Conservation (phyloP, 2,797 vertebrate genomes). For the Periophthalmus magnuspinnatus region DNA sequence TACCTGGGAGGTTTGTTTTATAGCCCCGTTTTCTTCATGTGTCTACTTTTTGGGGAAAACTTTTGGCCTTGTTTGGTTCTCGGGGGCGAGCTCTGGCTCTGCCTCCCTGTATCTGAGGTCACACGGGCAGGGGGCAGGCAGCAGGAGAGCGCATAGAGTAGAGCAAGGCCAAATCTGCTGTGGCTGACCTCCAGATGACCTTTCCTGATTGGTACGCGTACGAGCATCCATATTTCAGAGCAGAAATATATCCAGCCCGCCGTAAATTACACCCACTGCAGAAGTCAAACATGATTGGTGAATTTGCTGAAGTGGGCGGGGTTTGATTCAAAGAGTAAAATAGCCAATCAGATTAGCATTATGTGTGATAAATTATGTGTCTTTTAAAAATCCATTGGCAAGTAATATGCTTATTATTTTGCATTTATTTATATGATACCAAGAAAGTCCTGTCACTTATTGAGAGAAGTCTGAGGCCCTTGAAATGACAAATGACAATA, state of each 20-base stretch:
- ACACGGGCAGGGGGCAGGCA: slow-evolving; percentile 38
- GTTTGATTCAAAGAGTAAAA: slow-evolving; percentile 56
- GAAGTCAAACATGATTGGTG: slow-evolving; percentile 58
- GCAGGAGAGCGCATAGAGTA: slow-evolving; percentile 32
- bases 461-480: not conserved
- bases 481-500: not conserved
- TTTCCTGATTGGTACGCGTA: slow-evolving; percentile 32
- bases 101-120: slow-evolving; percentile 41
- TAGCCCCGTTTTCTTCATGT: slow-evolving; percentile 5
- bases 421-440: not conserved
- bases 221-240: slow-evolving; percentile 74
- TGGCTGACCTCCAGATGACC: slow-evolving; percentile 75
- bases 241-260: slow-evolving; percentile 68
- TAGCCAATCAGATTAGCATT: slow-evolving; percentile 8
- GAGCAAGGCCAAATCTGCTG: slow-evolving; percentile 71
- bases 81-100: slow-evolving; percentile 5
- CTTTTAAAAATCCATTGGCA: too few relatives aligned
- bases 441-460: not conserved
- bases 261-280: slow-evolving; percentile 63
- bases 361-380: too few relatives aligned
- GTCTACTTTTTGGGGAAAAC: slow-evolving; percentile 11
- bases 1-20: slow-evolving; percentile 2
- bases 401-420: not conserved
- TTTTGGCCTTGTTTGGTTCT: slow-evolving; percentile 21
- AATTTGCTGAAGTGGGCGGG: slow-evolving; percentile 24